These are phyloP conservation scores for Orycteropus afer DNA, from an alignment of 2,113 vertebrate genomes.

Conservation along the genomic window DNA sequence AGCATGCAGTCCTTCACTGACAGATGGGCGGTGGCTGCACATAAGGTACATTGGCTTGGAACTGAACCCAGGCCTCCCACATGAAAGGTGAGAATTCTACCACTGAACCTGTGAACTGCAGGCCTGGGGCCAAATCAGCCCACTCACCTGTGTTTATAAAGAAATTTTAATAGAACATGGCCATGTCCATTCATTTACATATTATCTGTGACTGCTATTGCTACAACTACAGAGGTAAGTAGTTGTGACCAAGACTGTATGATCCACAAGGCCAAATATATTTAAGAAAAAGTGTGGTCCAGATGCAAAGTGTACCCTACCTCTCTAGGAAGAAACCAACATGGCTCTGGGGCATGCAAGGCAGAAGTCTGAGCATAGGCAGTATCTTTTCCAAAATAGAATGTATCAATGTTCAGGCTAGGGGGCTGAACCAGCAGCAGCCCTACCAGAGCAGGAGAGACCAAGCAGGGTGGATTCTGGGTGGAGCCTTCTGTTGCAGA, in stretches of 20 bases:
- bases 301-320: neutral
- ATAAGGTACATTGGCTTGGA: neutral
- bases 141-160: neutral
- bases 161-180: neutral
- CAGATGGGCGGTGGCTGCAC: neutral
- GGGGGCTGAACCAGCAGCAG: rapidly evolving
- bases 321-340: neutral
- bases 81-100: neutral
- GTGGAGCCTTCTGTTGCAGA: rapidly evolving
- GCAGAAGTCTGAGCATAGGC: neutral
- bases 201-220: neutral
- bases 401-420: too few relatives aligned
- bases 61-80: neutral
- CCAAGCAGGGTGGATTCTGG: rapidly evolving
- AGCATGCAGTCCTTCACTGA: neutral
- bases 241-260: neutral
- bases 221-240: neutral
- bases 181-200: neutral
- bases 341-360: neutral
- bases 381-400: neutral
- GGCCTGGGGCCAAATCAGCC: neutral
- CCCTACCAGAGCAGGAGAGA: neutral
- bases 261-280: neutral
- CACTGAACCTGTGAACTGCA: neutral
- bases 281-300: neutral